Percentiles rank a stretch among this genome's conserved stretches.
phyloP scores from a whole-genome alignment of 37 sponge, comb jelly and placozoan genomes.

The Chondrilla cf. caribensis region DNA sequence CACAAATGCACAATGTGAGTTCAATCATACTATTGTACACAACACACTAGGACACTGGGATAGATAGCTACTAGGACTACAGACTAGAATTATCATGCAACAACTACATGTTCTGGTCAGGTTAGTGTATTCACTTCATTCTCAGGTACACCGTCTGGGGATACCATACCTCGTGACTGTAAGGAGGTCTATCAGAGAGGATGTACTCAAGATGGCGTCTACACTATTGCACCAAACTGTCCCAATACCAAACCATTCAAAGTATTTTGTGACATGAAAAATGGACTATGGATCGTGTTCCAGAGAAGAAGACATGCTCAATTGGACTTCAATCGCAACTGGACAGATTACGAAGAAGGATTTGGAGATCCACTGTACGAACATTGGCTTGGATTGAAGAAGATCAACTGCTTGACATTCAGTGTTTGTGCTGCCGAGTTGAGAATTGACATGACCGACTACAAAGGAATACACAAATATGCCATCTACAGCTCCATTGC shows the following conservation, averaged over 20 bases:
- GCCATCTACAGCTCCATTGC: conserved; percentile 2
- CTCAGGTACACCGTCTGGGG: neutral
- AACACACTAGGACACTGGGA: no score
- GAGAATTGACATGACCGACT: conserved; percentile 1
- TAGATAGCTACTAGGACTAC: no score
- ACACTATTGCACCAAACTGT: neutral
- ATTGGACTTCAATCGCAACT: conserved; percentile 1
- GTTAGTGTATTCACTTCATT: no score
- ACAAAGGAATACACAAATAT: neutral
- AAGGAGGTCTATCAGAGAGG: conserved; percentile 1
- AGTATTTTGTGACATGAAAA: neutral
- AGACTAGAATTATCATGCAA: no score
- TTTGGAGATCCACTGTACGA: conserved; percentile 11
- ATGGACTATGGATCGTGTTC: neutral
- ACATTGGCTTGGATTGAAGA: conserved; percentile 13
- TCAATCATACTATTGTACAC: no score
- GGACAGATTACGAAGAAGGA: neutral
- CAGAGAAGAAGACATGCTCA: neutral
- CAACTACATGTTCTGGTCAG: no score
- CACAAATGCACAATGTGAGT: no score
- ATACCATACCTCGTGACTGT: neutral
- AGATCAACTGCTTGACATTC: neutral
- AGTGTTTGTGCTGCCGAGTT: neutral
- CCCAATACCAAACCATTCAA: conserved; percentile 8
- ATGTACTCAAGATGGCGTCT: neutral